Evolutionary conservation across 2,113 vertebrate genomes (phyloP).

Genomic region (Eulemur rufifrons): DNA sequence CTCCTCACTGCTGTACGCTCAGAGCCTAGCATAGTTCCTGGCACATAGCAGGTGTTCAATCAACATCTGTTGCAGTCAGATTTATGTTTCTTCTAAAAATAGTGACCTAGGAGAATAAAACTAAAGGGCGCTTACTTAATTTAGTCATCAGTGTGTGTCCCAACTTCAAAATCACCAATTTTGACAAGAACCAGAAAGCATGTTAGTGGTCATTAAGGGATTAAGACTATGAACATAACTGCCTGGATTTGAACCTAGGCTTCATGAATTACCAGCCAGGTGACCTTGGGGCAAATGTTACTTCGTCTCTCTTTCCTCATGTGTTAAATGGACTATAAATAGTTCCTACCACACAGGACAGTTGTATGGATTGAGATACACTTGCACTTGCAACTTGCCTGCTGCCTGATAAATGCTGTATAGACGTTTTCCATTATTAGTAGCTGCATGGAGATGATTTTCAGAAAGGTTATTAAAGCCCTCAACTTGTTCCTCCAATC

Average conservation of each 20-base stretch:
- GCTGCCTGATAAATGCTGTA: neutral
- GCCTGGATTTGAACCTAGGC: neutral
- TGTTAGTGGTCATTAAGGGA: neutral
- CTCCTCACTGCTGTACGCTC: neutral
- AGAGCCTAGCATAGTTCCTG: neutral
- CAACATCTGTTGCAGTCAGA: neutral
- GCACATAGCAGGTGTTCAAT: neutral
- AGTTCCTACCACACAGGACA: neutral
- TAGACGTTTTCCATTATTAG: neutral
- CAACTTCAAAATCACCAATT: neutral
- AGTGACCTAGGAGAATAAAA: slow-evolving; percentile 7
- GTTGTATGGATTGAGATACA: neutral
- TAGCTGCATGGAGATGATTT: neutral
- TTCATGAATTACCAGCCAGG: neutral
- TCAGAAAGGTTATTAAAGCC: neutral
- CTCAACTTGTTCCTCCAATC: neutral
- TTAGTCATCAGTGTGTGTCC: neutral
- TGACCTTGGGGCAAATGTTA: neutral
- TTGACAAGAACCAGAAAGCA: neutral
- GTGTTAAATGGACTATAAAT: neutral
- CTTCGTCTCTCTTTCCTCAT: neutral
- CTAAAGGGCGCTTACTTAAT: neutral
- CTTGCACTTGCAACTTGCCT: neutral
- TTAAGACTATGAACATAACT: neutral
- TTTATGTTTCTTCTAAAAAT: slow-evolving; percentile 33